Base-by-base conservation (phyloP, 2,797 vertebrate species). In the Pseudochaenichthys georgianus region DNA sequence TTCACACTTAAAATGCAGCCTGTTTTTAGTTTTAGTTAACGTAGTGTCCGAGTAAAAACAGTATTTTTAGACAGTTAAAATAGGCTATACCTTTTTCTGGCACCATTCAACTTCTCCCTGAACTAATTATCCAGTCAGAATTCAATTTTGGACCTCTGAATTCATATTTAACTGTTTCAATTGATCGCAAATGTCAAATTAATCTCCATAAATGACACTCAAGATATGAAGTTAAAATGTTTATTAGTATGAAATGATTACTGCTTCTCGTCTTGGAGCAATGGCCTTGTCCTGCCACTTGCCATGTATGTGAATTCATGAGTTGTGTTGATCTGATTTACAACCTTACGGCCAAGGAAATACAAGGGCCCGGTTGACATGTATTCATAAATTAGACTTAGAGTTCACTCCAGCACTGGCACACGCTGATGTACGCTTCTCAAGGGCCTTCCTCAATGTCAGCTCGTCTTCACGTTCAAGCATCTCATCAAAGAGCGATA, bases 331-430 rank as follows among this genome's bases (percentile, higher is more conserved):
- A 79, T 78, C 57, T 74, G 47, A 83, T 81, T 78, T 70, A 71
- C 60, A 82, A 42, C 28, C n/a, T 65, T 5, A 62, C 8, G 1
- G 17, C 61, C n/a, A 38, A 51, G 57, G 66, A 64, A 67, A 71
- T 5, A 60, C 31, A 58, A 21, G 10, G 21, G 19, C 9, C 64
- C 34, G 23, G 77, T 73, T 77, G 42, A 78, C 75, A 45, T 70
- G 57, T 28, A 67, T 87, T 80, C 54, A 86, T 84, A 86, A 89
- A 89, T 87, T 75, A 74, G 75, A 67, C 21, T 77, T 17, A 38
- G 34, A 38, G 75, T 64, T 76, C 23, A 64, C 13, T 28, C 17
- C 62, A 41, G 67, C n/a, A 45, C 70, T 23, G 23, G 42, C 52
- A 21, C 12, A 31, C 55, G n/a, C 28, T n/a, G 13, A 6, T 34